phyloP scores from a whole-genome alignment of 2,888 invertebrate genomes.

The Drosophila dives region DNA sequence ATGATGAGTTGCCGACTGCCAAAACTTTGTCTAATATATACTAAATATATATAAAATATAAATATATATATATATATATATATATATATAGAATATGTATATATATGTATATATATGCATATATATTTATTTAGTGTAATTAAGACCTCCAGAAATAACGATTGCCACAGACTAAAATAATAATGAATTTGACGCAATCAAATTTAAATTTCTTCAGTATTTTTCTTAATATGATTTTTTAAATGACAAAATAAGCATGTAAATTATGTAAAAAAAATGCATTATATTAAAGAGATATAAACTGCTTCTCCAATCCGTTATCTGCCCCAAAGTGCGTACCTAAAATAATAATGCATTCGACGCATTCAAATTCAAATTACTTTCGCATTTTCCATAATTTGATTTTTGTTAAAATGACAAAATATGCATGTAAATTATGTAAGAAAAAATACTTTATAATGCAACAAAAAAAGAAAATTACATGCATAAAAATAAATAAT shows the following conservation, averaged over 20 bases:
- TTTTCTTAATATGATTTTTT: too few species aligned
- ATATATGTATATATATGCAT: background rate
- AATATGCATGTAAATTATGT: background rate
- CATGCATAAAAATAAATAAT: too few species aligned
- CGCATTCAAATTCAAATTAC: background rate
- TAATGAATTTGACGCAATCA: too few species aligned
- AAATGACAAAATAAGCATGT: too few species aligned
- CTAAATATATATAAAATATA: slow-evolving; percentile 11
- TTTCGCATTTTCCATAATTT: background rate
- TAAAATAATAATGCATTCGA: background rate
- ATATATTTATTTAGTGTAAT: too few species aligned
- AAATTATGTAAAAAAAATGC: too few species aligned
- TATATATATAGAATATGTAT: background rate
- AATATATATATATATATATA: background rate
- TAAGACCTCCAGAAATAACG: background rate
- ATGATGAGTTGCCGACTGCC: slow-evolving; percentile 64
- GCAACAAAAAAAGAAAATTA: too few species aligned
- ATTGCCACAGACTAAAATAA: background rate
- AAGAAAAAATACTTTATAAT: too few species aligned
- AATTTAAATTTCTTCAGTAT: too few species aligned
- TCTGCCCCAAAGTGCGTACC: too few species aligned
- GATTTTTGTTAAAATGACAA: background rate
- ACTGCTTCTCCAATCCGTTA: background rate
- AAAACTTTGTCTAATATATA: slow-evolving; percentile 44
- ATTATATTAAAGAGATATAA: too few species aligned